Percentiles rank a stretch among this genome's conserved stretches.
These are phyloP conservation scores for Parthenolecanium corni DNA, from an alignment of 2,888 invertebrate species.

Conservation along the genomic window DNA sequence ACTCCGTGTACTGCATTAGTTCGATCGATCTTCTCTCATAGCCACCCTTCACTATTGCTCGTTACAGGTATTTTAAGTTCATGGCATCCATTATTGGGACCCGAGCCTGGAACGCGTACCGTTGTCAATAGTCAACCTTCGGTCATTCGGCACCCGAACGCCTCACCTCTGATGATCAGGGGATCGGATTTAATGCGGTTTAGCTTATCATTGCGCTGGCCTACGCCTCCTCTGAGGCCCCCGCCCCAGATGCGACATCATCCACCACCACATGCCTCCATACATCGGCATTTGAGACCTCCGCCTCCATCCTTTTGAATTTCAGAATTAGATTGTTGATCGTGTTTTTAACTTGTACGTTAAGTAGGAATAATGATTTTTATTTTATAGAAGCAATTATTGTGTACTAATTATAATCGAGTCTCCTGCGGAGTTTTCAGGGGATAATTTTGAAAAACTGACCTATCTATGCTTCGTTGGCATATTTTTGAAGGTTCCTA, in stretches of 20 bases:
- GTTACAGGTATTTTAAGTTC: constrained; percentile 3
- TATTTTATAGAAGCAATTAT: too few relatives aligned
- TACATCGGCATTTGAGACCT: constrained; percentile 17
- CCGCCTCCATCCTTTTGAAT: constrained; percentile 7
- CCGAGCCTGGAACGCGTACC: neutral
- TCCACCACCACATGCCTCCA: constrained; percentile 7
- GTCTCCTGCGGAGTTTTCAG: too few relatives aligned
- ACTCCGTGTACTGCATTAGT: too few relatives aligned
- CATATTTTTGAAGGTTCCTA: too few relatives aligned
- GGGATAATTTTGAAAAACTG: too few relatives aligned
- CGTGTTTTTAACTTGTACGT: too few relatives aligned
- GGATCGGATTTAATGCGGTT: constrained; percentile 17
- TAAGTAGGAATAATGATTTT: too few relatives aligned
- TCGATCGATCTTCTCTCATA: too few relatives aligned
- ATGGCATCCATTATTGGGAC: constrained; percentile 14
- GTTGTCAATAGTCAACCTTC: constrained; percentile 13
- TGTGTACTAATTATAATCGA: too few relatives aligned
- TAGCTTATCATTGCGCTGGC: constrained; percentile 19
- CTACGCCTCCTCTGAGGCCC: constrained; percentile 8
- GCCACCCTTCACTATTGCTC: too few relatives aligned
- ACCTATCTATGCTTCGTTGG: too few relatives aligned
- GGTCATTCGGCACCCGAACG: constrained; percentile 16
- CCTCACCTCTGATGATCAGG: constrained; percentile 17
- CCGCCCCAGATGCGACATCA: constrained; percentile 14
- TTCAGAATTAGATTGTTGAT: too few relatives aligned